Base-by-base conservation (phyloP, 2,113 vertebrate genomes). In the Galemys pyrenaicus region DNA sequence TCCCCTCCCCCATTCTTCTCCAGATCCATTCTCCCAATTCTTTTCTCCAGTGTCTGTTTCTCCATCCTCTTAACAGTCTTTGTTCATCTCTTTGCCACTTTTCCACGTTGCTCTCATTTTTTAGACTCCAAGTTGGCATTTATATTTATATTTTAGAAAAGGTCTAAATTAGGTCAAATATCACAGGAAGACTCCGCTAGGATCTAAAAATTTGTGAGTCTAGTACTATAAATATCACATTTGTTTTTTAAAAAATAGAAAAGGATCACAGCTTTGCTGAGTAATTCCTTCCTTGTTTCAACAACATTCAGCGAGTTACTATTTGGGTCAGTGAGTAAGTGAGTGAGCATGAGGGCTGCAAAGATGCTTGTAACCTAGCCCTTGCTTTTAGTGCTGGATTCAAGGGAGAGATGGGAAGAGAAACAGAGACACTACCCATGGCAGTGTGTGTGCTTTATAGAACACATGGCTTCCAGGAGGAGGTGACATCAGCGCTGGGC, bases 111-210 rank as follows among this genome's bases (percentile, higher is more conserved):
- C 60, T 92, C 30, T 93, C 32, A 35, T 71, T 60, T 49, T 39
- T 44, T 22, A 0, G 2, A 46, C 39, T 60, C 60, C 49, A 68
- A 20, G 90, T 73, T 68, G 22, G 35, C n/a, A n/a, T n/a, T n/a
- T n/a, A n/a, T n/a, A n/a, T n/a, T n/a, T n/a, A n/a, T 86, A 26
- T 54, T 94, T 56, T 60, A 73, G 58, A 10, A 89, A 81, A 91
- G 60, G 30, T 56, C 78, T 85, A n/a, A 58, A 65, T 67, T 67
- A 73, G 62, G 90, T 64, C 68, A 37, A 26, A 67, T 78, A 37
- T 88, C 41, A 70, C 13, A 56, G 67, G 22, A 75, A 77, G 68
- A 82, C 12, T 74, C 49, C n/a, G 58, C 56, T 22, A 91, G 35
- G 35, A 54, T 84, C n/a, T 85, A 68, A 74, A n/a, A 95, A 81